These are phyloP conservation scores for Lineus longissimus DNA, from an alignment of 1,140 invertebrate genomes.

Conservation along the genomic window DNA sequence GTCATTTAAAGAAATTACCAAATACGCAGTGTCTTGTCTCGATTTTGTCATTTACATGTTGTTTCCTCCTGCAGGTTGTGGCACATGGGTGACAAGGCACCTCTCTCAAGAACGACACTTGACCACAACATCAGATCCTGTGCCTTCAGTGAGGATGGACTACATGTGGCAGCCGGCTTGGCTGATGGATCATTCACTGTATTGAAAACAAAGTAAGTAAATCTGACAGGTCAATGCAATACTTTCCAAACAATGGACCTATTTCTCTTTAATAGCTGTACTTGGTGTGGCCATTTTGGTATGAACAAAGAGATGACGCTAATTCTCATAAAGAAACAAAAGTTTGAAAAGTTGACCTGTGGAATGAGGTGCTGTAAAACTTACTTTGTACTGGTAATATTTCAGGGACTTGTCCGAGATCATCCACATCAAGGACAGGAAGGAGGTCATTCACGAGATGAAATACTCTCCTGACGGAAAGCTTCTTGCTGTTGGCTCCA, in stretches of 20 bases:
- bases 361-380: no score
- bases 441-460: constrained; percentile 54
- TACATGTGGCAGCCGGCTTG: constrained; percentile 46
- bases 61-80: constrained; percentile 35
- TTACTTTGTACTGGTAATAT: no score
- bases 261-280: no score
- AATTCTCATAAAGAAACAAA: no score
- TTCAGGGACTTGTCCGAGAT: constrained; percentile 50
- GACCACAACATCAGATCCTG: constrained; percentile 51
- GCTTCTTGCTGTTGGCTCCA: constrained; percentile 51
- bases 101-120: constrained; percentile 42
- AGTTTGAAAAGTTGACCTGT: no score
- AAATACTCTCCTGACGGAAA: constrained; percentile 53
- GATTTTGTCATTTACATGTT: no score
- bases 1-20: no score
- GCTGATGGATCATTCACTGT: constrained; percentile 51
- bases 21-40: no score
- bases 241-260: no score
- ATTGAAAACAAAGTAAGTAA: constrained; percentile 44
- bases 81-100: constrained; percentile 43
- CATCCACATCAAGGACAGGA: constrained; percentile 48
- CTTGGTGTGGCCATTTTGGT: no score
- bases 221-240: no score
- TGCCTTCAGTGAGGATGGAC: constrained; percentile 49
- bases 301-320: no score